Conservation (phyloP, 2,113 vertebrate genomes). For the Myotis brandtii region DNA sequence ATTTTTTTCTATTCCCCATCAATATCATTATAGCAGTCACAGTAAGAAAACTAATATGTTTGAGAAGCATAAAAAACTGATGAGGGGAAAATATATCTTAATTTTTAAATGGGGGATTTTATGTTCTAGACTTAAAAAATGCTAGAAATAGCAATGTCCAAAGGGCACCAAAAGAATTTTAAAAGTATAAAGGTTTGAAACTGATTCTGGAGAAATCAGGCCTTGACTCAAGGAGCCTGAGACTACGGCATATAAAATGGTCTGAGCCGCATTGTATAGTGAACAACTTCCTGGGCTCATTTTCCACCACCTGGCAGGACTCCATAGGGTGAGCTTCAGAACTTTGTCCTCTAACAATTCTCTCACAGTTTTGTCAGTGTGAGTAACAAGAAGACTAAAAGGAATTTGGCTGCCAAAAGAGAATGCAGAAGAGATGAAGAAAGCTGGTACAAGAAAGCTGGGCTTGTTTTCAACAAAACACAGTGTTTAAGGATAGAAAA, state of each 20-base stretch:
- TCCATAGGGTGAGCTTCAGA: not conserved
- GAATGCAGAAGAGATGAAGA: not conserved
- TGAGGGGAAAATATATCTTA: not conserved
- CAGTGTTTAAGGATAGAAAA: not conserved
- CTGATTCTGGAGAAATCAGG: slow-evolving; percentile 8
- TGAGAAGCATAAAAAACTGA: slow-evolving; percentile 40
- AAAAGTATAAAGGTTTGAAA: slow-evolving; percentile 28
- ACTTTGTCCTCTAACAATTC: not conserved
- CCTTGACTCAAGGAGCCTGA: not conserved
- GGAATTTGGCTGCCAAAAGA: not conserved
- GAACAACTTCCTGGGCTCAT: fast-evolving
- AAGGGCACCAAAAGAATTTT: not conserved
- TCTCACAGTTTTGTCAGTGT: not conserved
- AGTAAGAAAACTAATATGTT: slow-evolving; percentile 48
- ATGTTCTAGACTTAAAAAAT: not conserved
- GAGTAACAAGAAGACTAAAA: fast-evolving
- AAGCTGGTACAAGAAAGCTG: not conserved
- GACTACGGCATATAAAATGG: not conserved
- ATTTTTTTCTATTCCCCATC: slow-evolving; percentile 51
- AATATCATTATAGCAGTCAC: slow-evolving; percentile 35
- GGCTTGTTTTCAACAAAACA: not conserved
- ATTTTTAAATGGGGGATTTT: not conserved
- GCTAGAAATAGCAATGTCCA: slow-evolving; percentile 22
- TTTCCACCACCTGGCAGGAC: not conserved
- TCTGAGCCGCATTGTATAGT: fast-evolving